Conservation (phyloP, 1,140 invertebrate genomes). For the Holotrichia oblita region DNA sequence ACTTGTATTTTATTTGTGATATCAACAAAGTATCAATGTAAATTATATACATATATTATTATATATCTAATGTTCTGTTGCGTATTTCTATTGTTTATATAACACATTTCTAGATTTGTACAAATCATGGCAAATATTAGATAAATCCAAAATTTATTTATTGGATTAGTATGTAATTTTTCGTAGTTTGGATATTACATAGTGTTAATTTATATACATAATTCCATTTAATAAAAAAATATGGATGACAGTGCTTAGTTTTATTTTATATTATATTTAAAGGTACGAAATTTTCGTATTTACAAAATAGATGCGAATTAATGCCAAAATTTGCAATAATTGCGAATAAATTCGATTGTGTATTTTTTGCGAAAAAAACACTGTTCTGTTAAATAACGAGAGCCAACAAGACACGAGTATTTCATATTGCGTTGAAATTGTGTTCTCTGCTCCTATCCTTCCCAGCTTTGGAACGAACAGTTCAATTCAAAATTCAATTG, state of each 20-base stretch:
- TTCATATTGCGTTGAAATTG: too few species aligned
- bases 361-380: too few species aligned
- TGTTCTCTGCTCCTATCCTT: too few species aligned
- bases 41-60: slow-evolving; percentile 7
- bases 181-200: slow-evolving; percentile 25
- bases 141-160: slow-evolving; percentile 15
- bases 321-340: too few species aligned
- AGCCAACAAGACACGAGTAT: too few species aligned
- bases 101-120: slow-evolving; percentile 13
- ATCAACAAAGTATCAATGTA: slow-evolving; percentile 19
- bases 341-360: too few species aligned
- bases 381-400: too few species aligned
- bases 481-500: too few species aligned
- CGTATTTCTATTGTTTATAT: slow-evolving; percentile 9
- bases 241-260: not conserved
- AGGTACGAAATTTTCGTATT: too few species aligned
- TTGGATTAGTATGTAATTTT: slow-evolving; percentile 24
- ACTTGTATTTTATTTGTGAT: slow-evolving; percentile 25
- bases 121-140: slow-evolving; percentile 12
- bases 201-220: slow-evolving; percentile 29
- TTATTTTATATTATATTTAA: too few species aligned
- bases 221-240: slow-evolving; percentile 32
- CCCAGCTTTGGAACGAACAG: too few species aligned
- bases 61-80: not conserved
- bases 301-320: too few species aligned